Base-by-base conservation (phyloP, 2,797 vertebrate genomes). In the Coccyzus lansbergi region DNA sequence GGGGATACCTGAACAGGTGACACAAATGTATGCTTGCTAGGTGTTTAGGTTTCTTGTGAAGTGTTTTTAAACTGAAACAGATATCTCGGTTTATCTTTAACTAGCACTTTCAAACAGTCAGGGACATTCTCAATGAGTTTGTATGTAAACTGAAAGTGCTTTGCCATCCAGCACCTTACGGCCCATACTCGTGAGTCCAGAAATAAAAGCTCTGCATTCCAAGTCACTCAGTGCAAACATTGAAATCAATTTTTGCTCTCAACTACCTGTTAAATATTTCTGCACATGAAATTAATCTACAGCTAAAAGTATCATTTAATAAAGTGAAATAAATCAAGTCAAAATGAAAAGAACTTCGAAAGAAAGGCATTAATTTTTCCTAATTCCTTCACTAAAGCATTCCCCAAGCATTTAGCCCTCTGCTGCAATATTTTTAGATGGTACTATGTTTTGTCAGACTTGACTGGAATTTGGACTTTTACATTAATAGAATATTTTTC, bases 191-290 rank as follows among this genome's bases (percentile, higher is more conserved):
- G 31, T 10, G 6, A 83, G 15, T 58, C 33, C 52, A 86, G 88
- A 90, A 92, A 70, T 42, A 72, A 92, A 94, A 46, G 19, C 44
- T 53, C 19, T 33, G 31, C 38, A 44, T 84, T 94, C 42, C 68
- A 91, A 48, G 40, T 75, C 42, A 64, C 48, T 80, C 52, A 53
- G n/a, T 77, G 21, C 29, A 67, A 91, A 90, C 48, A 34, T 1
- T 75, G 24, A 86, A 86, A 94, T 83, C 6, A 81, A 53, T 83
- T 91, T 93, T 93, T 77, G 24, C 59, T 88, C 52, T 75, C 71
- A 78, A 48, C 80, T 93, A 68, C 48, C 65, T 91, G 48, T 78
- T 88, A 89, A 69, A 86, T 53, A 44, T 62, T 15, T 67, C 70
- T 93, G 53, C 28, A 92, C 82, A 86, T 80, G 11, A 84, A 88